Evolutionary conservation across 23 tunicate genomes (phyloP).

Genomic region (Trididemnum miniatum): DNA sequence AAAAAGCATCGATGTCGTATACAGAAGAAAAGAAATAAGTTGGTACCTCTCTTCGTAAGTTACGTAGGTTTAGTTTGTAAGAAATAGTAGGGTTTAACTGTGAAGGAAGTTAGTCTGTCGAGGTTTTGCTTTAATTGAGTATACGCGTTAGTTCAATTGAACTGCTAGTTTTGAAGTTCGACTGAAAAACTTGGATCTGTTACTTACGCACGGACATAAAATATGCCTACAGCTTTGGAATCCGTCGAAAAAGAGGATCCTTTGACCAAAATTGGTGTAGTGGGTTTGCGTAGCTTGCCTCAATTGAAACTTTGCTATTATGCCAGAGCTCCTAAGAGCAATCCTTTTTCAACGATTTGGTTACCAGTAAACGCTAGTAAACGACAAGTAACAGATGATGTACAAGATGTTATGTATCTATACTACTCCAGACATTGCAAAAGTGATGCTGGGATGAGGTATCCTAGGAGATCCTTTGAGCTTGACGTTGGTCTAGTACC

Average conservation of each 20-base stretch:
- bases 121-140: too few relatives aligned
- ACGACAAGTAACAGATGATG: slow-evolving; percentile 50
- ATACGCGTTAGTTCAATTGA: too few relatives aligned
- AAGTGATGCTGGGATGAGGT: not conserved
- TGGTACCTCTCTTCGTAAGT: too few relatives aligned
- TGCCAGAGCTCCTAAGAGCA: slow-evolving; percentile 69
- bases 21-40: too few relatives aligned
- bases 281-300: slow-evolving; percentile 67
- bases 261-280: not conserved
- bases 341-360: slow-evolving; percentile 80
- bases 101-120: too few relatives aligned
- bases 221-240: not conserved
- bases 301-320: slow-evolving; percentile 49
- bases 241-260: not conserved
- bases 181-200: too few relatives aligned
- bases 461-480: not conserved
- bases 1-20: too few relatives aligned
- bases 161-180: too few relatives aligned
- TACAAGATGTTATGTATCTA: slow-evolving; percentile 70
- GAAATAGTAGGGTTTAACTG: too few relatives aligned
- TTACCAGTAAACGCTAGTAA: slow-evolving; percentile 90
- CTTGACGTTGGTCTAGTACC: not conserved
- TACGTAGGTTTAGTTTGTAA: too few relatives aligned
- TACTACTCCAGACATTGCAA: slow-evolving; percentile 75
- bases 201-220: too few relatives aligned